Evolutionary conservation across 1,140 invertebrate genomes (phyloP), one percentile per base, ranked within the genome.

Genomic region (Dinothrombium tinctorium): DNA sequence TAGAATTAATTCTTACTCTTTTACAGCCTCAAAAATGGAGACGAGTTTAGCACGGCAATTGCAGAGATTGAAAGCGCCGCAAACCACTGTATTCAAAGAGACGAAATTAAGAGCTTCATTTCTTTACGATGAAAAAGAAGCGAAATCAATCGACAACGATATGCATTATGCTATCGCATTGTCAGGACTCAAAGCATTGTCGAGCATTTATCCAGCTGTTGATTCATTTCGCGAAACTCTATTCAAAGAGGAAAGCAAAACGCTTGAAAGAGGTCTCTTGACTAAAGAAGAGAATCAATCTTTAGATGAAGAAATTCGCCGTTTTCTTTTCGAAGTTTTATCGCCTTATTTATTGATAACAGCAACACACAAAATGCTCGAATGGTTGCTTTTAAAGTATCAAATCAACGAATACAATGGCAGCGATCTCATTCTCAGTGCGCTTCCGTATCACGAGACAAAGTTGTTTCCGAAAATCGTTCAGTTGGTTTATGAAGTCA

Each of bases 391-490:
- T 35, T 68, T 76, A 45, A 64, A 65, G 64, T 69, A 55, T 56
- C 69, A 74, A 35, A 75, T 94, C 45, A 78, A 94, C 51, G 63
- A 76, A 37, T 92, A 75, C 54, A 92, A 92, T 54, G 68, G 69
- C 41, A 71, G 78, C 54, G 69, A 73, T 1, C 67, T 89, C 25
- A 60, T 95, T 44, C 62, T 72, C 44, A 60, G 79, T 29, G 73
- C 82, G 39, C 54, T 95, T 31, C 86, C 89, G 0, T 92, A 87
- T 55, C 81, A 90, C 59, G 77, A 87, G 50, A 82, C 80, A 14
- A 74, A 74, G 45, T 74, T 78, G 37, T 95, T 95, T 63, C 68
- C 77, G 0, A 65, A 78, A 41, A 63, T 79, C 40, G 52, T 90
- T 7, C 79, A 87, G 58, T 57, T 83, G 2, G 22, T 15, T 25